Conservation (phyloP, 2,888 invertebrate species). For the Parnassius apollo region DNA sequence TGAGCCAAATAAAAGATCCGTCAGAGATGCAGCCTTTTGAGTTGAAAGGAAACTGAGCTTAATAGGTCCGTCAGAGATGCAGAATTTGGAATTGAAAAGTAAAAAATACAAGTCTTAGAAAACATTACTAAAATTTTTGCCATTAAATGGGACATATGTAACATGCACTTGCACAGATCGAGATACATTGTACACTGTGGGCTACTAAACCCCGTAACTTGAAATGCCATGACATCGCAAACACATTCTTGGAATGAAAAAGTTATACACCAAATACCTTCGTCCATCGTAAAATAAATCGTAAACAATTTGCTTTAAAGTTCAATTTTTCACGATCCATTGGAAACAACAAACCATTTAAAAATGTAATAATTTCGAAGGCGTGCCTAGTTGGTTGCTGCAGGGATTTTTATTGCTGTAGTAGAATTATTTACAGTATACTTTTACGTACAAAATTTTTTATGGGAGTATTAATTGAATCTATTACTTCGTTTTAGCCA, state of each 20-base stretch:
- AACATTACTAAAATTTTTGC: constrained; percentile 1
- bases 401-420: constrained; percentile 72
- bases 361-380: constrained; percentile 75
- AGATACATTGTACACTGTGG: constrained; percentile 40
- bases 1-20: too few species aligned
- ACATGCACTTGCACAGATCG: constrained; percentile 31
- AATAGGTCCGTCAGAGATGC: too few species aligned
- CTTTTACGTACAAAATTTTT: too few species aligned
- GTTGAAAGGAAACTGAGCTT: too few species aligned
- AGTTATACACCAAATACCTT: constrained; percentile 43
- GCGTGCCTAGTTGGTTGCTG: constrained; percentile 74
- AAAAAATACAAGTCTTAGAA: too few species aligned
- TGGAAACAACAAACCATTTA: constrained; percentile 39
- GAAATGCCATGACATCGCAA: constrained; percentile 72
- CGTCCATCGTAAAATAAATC: constrained; percentile 32
- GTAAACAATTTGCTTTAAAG: constrained; percentile 28
- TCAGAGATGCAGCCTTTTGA: too few species aligned
- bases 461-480: too few species aligned
- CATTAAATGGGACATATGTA: constrained; percentile 15
- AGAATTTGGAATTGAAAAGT: too few species aligned
- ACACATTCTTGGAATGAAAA: constrained; percentile 49
- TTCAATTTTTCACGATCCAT: constrained; percentile 32
- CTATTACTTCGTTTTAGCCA: too few species aligned
- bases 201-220: constrained; percentile 65
- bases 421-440: constrained; percentile 57